Evolutionary conservation across 2,888 invertebrate species (phyloP).

Genomic region (Stenotaenia linearis): DNA sequence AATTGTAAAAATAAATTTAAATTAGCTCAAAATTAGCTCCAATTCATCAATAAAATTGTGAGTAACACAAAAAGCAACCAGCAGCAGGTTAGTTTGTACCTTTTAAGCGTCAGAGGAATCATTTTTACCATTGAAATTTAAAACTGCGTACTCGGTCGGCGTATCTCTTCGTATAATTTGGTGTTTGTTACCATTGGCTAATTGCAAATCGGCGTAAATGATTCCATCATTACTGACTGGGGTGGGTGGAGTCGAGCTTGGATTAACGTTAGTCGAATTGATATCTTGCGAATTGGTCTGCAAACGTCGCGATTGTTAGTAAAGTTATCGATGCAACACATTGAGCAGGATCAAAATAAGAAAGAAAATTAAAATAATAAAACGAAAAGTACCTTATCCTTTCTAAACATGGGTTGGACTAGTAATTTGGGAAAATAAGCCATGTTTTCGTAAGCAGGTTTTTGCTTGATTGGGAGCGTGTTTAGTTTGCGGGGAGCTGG

Average conservation of each 20-base stretch:
- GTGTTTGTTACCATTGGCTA: slow-evolving; percentile 40
- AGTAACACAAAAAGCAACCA: neutral
- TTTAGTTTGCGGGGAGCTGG: slow-evolving; percentile 34
- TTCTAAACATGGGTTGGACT: slow-evolving; percentile 3
- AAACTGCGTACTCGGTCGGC: slow-evolving; percentile 59
- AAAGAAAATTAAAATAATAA: neutral
- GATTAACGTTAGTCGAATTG: neutral
- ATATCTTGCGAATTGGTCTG: slow-evolving; percentile 4
- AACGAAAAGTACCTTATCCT: slow-evolving; percentile 6
- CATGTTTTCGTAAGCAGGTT: slow-evolving; percentile 37
- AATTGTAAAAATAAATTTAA: too few species aligned
- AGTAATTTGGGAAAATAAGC: slow-evolving; percentile 30
- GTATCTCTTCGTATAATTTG: slow-evolving; percentile 32
- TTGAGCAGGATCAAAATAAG: neutral
- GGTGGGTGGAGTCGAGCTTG: neutral
- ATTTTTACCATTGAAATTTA: slow-evolving; percentile 51
- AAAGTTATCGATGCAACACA: neutral
- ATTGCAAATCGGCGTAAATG: slow-evolving; percentile 52
- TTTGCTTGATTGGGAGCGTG: slow-evolving; percentile 33
- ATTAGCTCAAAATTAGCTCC: too few species aligned
- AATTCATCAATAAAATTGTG: too few species aligned
- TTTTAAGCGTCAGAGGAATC: slow-evolving; percentile 35
- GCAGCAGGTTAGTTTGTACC: neutral
- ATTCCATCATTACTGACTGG: slow-evolving; percentile 45
- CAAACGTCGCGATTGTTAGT: neutral